Conservation (phyloP, 2,113 vertebrate genomes). For the Cryptotis parvus region DNA sequence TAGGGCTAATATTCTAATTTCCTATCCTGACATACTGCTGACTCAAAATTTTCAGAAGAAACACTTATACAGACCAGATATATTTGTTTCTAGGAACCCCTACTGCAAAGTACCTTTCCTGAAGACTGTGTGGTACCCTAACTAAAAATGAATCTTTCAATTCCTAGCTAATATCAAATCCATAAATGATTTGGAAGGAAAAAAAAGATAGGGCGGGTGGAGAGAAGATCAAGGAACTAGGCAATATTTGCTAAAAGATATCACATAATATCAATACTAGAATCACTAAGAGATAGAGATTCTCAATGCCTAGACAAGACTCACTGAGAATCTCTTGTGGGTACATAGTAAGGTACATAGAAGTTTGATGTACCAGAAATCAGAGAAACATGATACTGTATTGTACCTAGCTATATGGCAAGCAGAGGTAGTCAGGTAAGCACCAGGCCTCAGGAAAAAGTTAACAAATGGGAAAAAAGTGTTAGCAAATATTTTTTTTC, state of each 20-base stretch:
- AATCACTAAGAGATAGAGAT: background rate
- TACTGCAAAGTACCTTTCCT: background rate
- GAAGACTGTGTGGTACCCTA: background rate
- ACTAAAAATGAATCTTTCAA: background rate
- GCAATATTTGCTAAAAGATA: background rate
- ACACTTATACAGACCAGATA: background rate
- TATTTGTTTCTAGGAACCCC: background rate
- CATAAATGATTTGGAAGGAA: background rate
- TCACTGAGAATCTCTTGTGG: background rate
- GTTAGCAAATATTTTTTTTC: too few relatives aligned
- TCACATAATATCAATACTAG: background rate
- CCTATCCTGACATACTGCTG: background rate
- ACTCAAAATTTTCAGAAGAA: background rate
- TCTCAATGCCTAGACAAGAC: background rate
- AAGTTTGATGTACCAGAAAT: background rate
- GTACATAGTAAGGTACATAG: too few relatives aligned
- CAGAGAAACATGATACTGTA: background rate
- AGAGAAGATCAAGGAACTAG: background rate
- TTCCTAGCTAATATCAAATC: background rate
- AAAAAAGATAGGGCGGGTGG: background rate
- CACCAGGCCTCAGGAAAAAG: background rate
- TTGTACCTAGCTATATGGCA: background rate
- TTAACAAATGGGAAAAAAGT: background rate
- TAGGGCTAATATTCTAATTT: background rate
- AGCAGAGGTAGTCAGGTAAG: background rate